A percentile compares a stretch with the other conserved stretches of the same genome.
phyloP scores from a whole-genome alignment of 2,113 vertebrate species.

The Cebus imitator region DNA sequence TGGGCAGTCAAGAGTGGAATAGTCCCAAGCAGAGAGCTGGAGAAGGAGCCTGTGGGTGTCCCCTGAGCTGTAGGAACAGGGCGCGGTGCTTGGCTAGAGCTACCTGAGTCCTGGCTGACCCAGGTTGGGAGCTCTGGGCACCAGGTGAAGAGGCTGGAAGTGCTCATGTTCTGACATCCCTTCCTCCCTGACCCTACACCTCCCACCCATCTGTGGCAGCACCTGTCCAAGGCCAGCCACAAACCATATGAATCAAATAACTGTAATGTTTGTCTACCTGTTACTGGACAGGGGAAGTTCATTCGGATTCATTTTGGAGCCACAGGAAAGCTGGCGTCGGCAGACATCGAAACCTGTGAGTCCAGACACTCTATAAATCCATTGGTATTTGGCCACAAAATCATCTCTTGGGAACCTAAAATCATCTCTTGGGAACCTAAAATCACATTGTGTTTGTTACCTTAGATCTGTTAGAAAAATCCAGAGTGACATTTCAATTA shows the following conservation, averaged over 20 bases:
- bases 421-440: not conserved
- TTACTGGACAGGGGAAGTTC: slow-evolving; percentile 91
- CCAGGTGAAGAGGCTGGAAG: not conserved
- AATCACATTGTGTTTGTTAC: not conserved
- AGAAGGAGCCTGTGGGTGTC: not conserved
- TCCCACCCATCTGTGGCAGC: not conserved
- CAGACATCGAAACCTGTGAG: slow-evolving; percentile 97
- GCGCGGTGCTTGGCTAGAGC: not conserved
- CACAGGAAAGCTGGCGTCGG: slow-evolving; percentile 93
- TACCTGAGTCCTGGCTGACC: not conserved
- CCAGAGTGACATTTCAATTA: slow-evolving; percentile 91
- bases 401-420: not conserved
- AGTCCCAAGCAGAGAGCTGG: not conserved
- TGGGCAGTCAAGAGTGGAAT: not conserved
- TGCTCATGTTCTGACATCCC: not conserved
- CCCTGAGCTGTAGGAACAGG: not conserved
- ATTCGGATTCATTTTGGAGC: slow-evolving; percentile 96
- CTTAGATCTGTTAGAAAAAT: slow-evolving; percentile 91
- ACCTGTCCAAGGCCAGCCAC: not conserved
- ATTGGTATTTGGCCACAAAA: not conserved
- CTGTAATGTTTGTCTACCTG: not conserved
- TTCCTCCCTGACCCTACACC: not conserved
- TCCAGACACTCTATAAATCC: not conserved
- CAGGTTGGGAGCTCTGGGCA: not conserved
- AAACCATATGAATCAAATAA: not conserved